phyloP scores from a whole-genome alignment of 2,888 invertebrate genomes.

The Syrphus vitripennis region DNA sequence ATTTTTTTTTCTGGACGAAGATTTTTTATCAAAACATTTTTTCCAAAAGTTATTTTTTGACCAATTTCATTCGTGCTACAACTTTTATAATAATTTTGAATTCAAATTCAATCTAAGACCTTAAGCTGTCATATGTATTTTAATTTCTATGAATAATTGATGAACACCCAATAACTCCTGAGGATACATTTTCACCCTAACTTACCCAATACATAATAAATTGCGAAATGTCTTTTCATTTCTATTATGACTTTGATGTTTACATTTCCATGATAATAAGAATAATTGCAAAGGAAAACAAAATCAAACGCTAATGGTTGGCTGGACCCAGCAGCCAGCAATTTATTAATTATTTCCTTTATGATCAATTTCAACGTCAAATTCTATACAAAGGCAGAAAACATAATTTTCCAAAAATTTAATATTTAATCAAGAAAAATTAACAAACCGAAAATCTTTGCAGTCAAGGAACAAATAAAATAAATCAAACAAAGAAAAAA shows the following conservation, averaged over 20 bases:
- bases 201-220: no score
- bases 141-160: no score
- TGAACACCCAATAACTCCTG: no score
- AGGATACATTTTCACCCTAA: no score
- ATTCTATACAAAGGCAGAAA: not conserved
- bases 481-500: not conserved
- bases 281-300: not conserved
- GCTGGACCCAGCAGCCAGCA: not conserved
- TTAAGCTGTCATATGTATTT: no score
- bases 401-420: not conserved
- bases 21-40: no score
- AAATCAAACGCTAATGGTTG: not conserved
- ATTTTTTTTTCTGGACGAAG: no score
- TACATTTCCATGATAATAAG: not conserved
- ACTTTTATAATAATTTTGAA: no score
- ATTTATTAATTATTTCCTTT: not conserved
- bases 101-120: no score
- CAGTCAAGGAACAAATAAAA: not conserved
- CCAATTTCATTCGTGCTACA: no score
- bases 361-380: not conserved
- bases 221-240: no score
- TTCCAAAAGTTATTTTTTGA: no score
- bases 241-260: not conserved
- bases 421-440: constrained; percentile 6
- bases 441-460: not conserved